Conservation (phyloP, 2,113 vertebrate genomes). For the Phylloscopus trochilus region DNA sequence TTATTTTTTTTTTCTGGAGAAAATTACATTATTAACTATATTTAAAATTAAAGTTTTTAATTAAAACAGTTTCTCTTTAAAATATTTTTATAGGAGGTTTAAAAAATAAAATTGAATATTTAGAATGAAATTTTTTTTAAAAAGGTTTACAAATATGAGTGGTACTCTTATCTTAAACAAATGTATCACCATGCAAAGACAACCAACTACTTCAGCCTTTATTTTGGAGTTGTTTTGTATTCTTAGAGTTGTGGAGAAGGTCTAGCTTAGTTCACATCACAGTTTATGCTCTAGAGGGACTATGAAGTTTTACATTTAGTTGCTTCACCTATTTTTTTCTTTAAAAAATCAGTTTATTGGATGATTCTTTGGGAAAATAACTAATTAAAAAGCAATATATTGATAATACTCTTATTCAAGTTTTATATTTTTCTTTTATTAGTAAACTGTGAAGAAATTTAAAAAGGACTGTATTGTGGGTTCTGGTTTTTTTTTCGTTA, state of each 20-base stretch:
- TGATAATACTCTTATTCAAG: background rate
- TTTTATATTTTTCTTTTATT: background rate
- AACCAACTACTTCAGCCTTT: background rate
- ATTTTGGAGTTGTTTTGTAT: background rate
- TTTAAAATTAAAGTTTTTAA: background rate
- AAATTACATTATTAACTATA: background rate
- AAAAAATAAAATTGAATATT: background rate
- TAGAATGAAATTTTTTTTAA: background rate
- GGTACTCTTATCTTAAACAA: background rate
- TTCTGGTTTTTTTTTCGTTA: background rate
- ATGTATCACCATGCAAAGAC: background rate
- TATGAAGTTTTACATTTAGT: background rate
- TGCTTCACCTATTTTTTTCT: background rate
- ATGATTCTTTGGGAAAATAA: background rate
- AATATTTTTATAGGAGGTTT: background rate
- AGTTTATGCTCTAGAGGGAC: background rate
- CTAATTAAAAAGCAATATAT: background rate
- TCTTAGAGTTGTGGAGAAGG: background rate
- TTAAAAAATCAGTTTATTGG: background rate
- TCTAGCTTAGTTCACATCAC: background rate
- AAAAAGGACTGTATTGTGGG: fast-evolving
- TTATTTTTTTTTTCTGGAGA: background rate
- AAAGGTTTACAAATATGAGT: background rate
- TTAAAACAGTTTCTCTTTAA: background rate
- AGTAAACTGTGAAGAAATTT: background rate